Percentiles rank a stretch among this genome's conserved stretches.
These are phyloP conservation scores for Scelioninae gen. 1 DNA, from an alignment of 2,888 invertebrate species.

Conservation along the genomic window DNA sequence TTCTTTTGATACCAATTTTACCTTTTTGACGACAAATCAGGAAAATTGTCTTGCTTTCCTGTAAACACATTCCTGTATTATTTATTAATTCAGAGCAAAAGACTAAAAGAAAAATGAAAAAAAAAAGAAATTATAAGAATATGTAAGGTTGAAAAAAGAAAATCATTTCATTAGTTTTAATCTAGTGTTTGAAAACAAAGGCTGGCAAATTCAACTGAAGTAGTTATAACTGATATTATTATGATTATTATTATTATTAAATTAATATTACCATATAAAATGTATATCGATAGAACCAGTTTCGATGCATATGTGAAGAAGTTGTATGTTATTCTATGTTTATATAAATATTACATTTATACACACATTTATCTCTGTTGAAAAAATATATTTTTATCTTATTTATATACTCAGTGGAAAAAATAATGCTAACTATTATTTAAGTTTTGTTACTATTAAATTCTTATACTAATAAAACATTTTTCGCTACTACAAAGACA, in stretches of 20 bases:
- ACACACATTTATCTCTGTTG: no score
- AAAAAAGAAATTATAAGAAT: conserved; percentile 6
- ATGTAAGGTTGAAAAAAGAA: conserved; percentile 28
- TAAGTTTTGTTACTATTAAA: no score
- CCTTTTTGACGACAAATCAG: neutral
- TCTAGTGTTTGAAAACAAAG: conserved; percentile 44
- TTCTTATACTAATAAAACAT: no score
- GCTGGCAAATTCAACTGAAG: conserved; percentile 64
- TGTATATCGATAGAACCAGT: conserved; percentile 43
- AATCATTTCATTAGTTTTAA: conserved; percentile 30
- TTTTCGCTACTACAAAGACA: no score
- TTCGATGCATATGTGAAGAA: conserved; percentile 33
- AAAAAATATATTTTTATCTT: no score
- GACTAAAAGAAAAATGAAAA: conserved; percentile 70
- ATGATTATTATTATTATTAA: conserved; percentile 23
- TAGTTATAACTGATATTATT: conserved; percentile 54
- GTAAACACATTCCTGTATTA: conserved; percentile 78
- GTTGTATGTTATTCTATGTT: conserved; percentile 47
- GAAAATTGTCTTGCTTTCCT: conserved; percentile 68
- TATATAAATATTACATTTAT: conserved; percentile 1
- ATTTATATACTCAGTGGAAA: no score
- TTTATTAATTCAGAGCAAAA: conserved; percentile 79
- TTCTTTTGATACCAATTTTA: neutral
- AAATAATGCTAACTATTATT: no score
- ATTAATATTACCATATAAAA: conserved; percentile 2